Conservation (phyloP, 35 echinoderm and acorn worm species). For the Lytechinus variegatus region DNA sequence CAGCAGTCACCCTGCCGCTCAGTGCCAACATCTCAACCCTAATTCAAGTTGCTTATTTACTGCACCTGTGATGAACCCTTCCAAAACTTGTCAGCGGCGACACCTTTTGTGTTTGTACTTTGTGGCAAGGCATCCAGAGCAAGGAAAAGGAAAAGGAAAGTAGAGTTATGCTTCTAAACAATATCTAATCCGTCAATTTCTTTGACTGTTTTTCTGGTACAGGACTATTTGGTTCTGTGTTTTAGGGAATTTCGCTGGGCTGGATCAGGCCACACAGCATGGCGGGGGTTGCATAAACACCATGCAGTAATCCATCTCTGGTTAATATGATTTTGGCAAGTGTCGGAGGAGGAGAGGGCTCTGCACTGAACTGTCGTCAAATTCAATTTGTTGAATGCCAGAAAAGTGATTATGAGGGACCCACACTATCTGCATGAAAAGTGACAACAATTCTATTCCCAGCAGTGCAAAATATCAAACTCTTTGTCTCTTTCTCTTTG, state of each 20-base stretch:
- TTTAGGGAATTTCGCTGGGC: neutral
- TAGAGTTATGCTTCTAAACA: constrained; percentile 23
- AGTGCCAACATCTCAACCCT: neutral
- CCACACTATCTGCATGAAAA: neutral
- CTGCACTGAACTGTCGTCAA: constrained; percentile 49
- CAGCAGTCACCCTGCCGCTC: neutral
- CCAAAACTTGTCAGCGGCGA: constrained; percentile 47
- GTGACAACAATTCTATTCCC: neutral
- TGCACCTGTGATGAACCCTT: constrained; percentile 43
- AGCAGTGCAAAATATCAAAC: neutral
- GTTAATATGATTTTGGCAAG: constrained; percentile 53
- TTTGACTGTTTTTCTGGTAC: neutral
- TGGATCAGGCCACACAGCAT: constrained; percentile 38
- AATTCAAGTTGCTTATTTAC: constrained; percentile 42
- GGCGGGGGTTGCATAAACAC: constrained; percentile 55
- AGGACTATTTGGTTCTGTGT: neutral
- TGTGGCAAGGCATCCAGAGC: neutral
- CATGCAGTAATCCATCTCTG: constrained; percentile 39
- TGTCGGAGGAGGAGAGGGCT: constrained; percentile 38
- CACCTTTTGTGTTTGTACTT: constrained; percentile 52
- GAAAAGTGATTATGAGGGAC: constrained; percentile 47
- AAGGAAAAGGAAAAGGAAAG: neutral
- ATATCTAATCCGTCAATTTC: constrained; percentile 46
- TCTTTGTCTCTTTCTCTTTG: neutral
- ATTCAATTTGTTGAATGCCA: constrained; percentile 56